A percentile compares a stretch with the other conserved stretches of the same genome.
These are phyloP conservation scores for Limnephilus rhombicus DNA, from an alignment of 2,888 invertebrate species.

Conservation along the genomic window DNA sequence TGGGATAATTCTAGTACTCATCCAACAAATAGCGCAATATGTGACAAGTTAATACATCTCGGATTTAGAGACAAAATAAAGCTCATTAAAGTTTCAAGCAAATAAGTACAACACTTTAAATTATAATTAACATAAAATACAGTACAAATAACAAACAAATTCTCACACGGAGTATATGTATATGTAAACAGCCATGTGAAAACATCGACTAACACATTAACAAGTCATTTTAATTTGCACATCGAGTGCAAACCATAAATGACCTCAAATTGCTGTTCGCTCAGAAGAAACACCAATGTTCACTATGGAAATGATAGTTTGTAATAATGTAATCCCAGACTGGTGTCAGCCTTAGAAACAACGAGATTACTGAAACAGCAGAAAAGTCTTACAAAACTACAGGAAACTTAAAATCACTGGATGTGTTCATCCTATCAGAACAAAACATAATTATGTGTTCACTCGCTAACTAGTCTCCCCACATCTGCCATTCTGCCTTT, in stretches of 20 bases:
- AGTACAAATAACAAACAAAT: conserved; percentile 44
- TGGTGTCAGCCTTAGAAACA: background rate
- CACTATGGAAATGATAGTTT: background rate
- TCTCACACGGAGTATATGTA: background rate
- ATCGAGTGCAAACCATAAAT: background rate
- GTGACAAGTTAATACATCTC: conserved; percentile 38
- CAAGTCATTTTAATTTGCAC: background rate
- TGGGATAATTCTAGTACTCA: background rate
- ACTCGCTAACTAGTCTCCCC: conserved; percentile 3
- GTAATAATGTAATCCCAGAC: background rate
- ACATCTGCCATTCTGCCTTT: background rate
- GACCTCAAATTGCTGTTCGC: background rate
- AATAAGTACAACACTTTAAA: conserved; percentile 57
- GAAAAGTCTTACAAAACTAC: background rate
- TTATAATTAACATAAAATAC: conserved; percentile 46
- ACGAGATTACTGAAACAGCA: background rate
- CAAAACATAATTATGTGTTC: conserved; percentile 20
- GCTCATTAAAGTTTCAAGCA: conserved; percentile 47
- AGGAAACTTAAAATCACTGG: conserved; percentile 27
- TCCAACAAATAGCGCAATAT: conserved; percentile 35
- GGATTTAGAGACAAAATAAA: conserved; percentile 21
- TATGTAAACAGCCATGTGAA: background rate
- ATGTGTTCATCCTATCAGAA: conserved; percentile 20
- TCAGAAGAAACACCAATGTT: background rate
- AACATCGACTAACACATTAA: background rate